Percentiles rank a stretch among this genome's conserved stretches.
These are phyloP conservation scores for Eumaeus atala DNA, from an alignment of 1,140 invertebrate species.

Conservation along the genomic window DNA sequence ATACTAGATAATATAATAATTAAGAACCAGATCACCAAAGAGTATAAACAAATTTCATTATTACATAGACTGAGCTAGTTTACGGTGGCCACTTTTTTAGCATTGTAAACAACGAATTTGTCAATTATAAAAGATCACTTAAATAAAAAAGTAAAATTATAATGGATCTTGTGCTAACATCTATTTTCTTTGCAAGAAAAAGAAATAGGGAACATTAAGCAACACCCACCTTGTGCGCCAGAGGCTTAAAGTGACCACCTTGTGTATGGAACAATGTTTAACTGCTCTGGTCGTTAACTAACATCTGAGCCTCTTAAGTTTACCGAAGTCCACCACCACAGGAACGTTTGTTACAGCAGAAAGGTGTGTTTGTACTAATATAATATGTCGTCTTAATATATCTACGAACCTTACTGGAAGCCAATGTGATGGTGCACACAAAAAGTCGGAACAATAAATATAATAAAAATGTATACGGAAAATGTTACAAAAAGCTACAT, in stretches of 20 bases:
- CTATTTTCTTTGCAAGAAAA: constrained; percentile 7
- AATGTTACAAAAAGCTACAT: no score
- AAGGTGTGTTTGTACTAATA: constrained; percentile 41
- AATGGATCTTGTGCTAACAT: background rate
- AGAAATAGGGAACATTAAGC: background rate
- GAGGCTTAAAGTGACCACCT: no score
- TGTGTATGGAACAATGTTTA: background rate
- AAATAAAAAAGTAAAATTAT: no score
- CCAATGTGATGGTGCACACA: constrained; percentile 31
- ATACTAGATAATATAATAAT: constrained; percentile 54
- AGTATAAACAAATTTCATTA: constrained; percentile 13
- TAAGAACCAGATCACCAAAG: constrained; percentile 66
- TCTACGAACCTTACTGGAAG: constrained; percentile 39
- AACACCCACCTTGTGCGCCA: background rate
- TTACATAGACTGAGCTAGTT: no score
- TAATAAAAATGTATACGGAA: constrained; percentile 1
- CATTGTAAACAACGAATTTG: no score
- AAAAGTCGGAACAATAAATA: no score
- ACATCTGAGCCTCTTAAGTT: constrained; percentile 33
- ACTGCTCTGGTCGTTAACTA: constrained; percentile 4
- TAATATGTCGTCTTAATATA: constrained; percentile 35
- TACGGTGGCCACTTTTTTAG: no score
- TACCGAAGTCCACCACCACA: constrained; percentile 49
- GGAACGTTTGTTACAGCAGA: constrained; percentile 60
- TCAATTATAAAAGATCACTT: constrained; percentile 18